A percentile compares a stretch with the other conserved stretches of the same genome.
Conservation (phyloP, 1,140 invertebrate species). For the Drosophila jambulina region DNA sequence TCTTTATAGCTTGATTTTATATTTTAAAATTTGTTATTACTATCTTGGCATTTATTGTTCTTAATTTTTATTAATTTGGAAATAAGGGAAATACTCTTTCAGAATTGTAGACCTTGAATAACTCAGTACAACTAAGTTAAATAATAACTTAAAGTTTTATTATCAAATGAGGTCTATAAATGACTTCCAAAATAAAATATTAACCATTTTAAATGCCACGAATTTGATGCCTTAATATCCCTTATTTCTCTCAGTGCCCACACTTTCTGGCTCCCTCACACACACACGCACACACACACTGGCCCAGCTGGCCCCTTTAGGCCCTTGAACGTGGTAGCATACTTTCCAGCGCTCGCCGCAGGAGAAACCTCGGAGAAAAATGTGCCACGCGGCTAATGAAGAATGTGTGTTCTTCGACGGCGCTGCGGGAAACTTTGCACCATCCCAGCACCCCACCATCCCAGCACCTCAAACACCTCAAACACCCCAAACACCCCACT, state of each 20-base stretch:
- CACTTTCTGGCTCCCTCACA: conserved; percentile 17
- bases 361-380: conserved; percentile 51
- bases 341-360: conserved; percentile 41
- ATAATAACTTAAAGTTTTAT: not conserved
- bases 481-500: not conserved
- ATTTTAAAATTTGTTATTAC: not conserved
- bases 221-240: too few species aligned
- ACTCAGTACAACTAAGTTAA: not conserved
- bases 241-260: not conserved
- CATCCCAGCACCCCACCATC: not conserved
- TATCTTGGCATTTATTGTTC: not conserved
- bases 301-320: conserved; percentile 32
- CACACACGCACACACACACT: conserved; percentile 24
- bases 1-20: too few species aligned
- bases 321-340: conserved; percentile 37
- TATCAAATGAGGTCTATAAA: too few species aligned
- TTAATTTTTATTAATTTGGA: not conserved
- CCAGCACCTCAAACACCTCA: not conserved
- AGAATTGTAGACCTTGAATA: not conserved
- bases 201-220: not conserved
- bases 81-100: not conserved
- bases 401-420: conserved; percentile 57
- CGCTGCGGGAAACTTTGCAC: conserved; percentile 46
- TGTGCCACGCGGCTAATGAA: conserved; percentile 64
- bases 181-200: not conserved